Evolutionary conservation across 1,140 invertebrate species (phyloP).

Genomic region (Lutraria rhynchaena): DNA sequence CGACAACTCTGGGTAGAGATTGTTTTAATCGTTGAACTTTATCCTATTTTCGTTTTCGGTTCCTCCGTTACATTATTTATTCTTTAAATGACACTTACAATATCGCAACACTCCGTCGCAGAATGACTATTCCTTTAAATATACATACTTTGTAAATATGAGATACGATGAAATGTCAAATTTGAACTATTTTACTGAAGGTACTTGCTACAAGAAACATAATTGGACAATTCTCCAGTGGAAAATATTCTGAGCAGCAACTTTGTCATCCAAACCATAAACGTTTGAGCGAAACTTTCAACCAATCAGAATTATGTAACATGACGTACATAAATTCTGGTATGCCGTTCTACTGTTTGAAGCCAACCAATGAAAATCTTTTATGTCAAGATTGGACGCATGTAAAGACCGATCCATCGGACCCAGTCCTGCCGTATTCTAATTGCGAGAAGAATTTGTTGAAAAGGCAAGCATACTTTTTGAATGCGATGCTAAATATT

Average conservation of each 20-base stretch:
- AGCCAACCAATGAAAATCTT: not conserved
- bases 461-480: not conserved
- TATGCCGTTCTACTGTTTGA: slow-evolving; percentile 29
- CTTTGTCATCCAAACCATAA: slow-evolving; percentile 7
- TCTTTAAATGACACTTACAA: too few relatives aligned
- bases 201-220: not conserved
- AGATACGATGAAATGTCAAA: too few relatives aligned
- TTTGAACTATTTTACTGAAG: too few relatives aligned
- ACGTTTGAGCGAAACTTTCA: not conserved
- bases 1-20: too few relatives aligned
- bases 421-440: not conserved
- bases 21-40: too few relatives aligned
- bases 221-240: not conserved
- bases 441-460: not conserved
- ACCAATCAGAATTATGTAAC: slow-evolving; percentile 11
- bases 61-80: too few relatives aligned
- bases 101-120: too few relatives aligned
- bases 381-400: slow-evolving; percentile 8
- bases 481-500: too few relatives aligned
- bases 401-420: not conserved
- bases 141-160: too few relatives aligned
- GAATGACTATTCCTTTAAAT: too few relatives aligned
- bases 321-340: slow-evolving; percentile 27
- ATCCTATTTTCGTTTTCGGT: too few relatives aligned
- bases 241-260: not conserved